A percentile compares a stretch with the other conserved stretches of the same genome.
Evolutionary conservation across 2,113 vertebrate genomes (phyloP).

Genomic region (Pelecanoides urinatrix): DNA sequence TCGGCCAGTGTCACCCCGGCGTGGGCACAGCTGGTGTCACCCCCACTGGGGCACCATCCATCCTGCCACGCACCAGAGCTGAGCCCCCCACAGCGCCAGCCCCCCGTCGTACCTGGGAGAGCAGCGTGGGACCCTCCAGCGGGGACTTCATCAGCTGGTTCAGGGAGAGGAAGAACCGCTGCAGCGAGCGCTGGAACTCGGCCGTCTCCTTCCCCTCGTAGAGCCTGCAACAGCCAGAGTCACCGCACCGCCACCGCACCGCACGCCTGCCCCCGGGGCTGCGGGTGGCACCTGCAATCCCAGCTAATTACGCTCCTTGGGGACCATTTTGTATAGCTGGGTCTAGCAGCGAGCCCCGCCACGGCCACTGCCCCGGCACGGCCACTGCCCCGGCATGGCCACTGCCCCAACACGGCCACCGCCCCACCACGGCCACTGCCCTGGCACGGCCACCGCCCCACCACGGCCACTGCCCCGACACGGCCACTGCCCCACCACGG

Average conservation of each 20-base stretch:
- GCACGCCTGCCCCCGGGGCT: rapidly evolving
- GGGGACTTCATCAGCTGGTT: conserved; percentile 53
- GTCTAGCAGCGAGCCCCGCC: neutral
- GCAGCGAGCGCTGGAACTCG: neutral
- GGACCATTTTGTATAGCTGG: rapidly evolving
- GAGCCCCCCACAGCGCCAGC: neutral
- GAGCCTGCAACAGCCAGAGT: conserved; percentile 27
- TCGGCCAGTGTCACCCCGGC: rapidly evolving
- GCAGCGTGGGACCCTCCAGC: conserved; percentile 14
- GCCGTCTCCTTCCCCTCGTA: conserved; percentile 53
- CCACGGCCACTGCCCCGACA: too few relatives aligned
- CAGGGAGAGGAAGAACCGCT: conserved; percentile 9
- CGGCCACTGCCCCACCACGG: too few relatives aligned
- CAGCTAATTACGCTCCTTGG: rapidly evolving
- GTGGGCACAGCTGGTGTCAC: rapidly evolving
- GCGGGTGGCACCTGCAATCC: rapidly evolving
- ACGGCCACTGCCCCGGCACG: rapidly evolving
- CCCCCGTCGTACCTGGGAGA: neutral
- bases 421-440: neutral
- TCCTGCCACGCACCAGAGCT: rapidly evolving
- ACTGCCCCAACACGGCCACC: neutral
- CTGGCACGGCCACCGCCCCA: too few relatives aligned
- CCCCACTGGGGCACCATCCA: neutral
- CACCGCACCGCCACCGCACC: rapidly evolving
- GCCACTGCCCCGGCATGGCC: neutral